These are phyloP conservation scores for Oxytorus armatus DNA, from an alignment of 2,888 invertebrate species.

Conservation along the genomic window DNA sequence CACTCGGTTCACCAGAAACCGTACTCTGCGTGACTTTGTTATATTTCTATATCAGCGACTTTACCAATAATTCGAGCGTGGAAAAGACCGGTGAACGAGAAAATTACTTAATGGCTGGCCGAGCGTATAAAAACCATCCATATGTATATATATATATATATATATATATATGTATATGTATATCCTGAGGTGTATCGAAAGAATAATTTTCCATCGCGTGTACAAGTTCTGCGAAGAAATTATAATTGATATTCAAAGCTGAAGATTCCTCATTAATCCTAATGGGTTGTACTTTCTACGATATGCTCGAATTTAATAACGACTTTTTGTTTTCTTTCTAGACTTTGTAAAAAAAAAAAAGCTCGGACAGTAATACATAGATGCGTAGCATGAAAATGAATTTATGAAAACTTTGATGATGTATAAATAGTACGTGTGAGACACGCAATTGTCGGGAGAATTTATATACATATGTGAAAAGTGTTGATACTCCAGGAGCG, in stretches of 20 bases:
- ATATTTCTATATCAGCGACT: background rate
- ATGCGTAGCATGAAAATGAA: background rate
- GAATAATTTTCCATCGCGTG: constrained; percentile 18
- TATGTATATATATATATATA: no score
- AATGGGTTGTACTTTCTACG: constrained; percentile 5
- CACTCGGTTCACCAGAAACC: constrained; percentile 30
- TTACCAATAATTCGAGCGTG: background rate
- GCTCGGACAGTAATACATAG: background rate
- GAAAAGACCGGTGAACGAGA: constrained; percentile 17
- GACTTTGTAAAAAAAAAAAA: background rate
- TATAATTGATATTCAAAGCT: constrained; percentile 23
- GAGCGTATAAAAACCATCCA: constrained; percentile 7
- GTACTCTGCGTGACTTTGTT: constrained; percentile 23
- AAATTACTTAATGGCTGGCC: constrained; percentile 35
- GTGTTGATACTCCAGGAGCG: background rate
- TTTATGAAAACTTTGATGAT: background rate
- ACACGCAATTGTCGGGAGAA: background rate
- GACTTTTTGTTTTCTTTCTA: background rate
- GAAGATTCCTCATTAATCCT: constrained; percentile 18
- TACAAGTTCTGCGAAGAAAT: constrained; percentile 1
- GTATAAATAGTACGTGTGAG: no score
- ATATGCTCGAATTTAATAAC: background rate
- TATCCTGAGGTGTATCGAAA: constrained; percentile 17
- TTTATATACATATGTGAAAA: background rate
- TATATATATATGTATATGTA: no score